These are phyloP conservation scores for Cactoblastis cactorum DNA, from an alignment of 2,888 invertebrate species.

Conservation along the genomic window DNA sequence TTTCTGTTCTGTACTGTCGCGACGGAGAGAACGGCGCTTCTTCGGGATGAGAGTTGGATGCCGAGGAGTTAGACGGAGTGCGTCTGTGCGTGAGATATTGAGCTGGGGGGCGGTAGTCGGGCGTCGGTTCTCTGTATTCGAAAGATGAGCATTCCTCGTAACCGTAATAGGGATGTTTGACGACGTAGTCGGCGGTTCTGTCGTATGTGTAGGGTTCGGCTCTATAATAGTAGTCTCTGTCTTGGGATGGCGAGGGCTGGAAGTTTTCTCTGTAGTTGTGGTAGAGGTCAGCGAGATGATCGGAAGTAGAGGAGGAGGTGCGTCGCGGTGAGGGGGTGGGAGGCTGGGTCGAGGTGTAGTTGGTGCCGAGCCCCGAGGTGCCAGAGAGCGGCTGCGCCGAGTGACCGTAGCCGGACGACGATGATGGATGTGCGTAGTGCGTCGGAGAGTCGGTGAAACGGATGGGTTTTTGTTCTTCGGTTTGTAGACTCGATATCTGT, in stretches of 20 bases:
- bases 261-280: slow-evolving; percentile 75
- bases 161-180: slow-evolving; percentile 61
- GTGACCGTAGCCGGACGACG: slow-evolving; percentile 71
- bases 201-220: slow-evolving; percentile 59
- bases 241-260: slow-evolving; percentile 55
- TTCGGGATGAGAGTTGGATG: slow-evolving; percentile 74
- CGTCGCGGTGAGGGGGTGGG: slow-evolving; percentile 85
- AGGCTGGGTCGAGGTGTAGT: slow-evolving; percentile 72
- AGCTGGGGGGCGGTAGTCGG: slow-evolving; percentile 51
- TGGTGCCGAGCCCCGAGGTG: slow-evolving; percentile 75
- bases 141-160: slow-evolving; percentile 66
- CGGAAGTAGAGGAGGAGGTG: slow-evolving; percentile 80
- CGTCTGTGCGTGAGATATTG: slow-evolving; percentile 82
- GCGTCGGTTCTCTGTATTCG: slow-evolving; percentile 59
- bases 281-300: slow-evolving; percentile 83
- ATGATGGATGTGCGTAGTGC: slow-evolving; percentile 79
- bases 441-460: slow-evolving; percentile 88
- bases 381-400: slow-evolving; percentile 73
- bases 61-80: slow-evolving; percentile 87
- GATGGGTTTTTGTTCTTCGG: slow-evolving; percentile 81
- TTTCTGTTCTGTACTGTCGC: slow-evolving; percentile 46
- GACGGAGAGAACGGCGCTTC: slow-evolving; percentile 60
- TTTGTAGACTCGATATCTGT: slow-evolving; percentile 67
- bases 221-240: slow-evolving; percentile 56
- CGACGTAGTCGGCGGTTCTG: slow-evolving; percentile 66